phyloP scores from a whole-genome alignment of 2,113 vertebrate species.

The Malaclemys terrapin region DNA sequence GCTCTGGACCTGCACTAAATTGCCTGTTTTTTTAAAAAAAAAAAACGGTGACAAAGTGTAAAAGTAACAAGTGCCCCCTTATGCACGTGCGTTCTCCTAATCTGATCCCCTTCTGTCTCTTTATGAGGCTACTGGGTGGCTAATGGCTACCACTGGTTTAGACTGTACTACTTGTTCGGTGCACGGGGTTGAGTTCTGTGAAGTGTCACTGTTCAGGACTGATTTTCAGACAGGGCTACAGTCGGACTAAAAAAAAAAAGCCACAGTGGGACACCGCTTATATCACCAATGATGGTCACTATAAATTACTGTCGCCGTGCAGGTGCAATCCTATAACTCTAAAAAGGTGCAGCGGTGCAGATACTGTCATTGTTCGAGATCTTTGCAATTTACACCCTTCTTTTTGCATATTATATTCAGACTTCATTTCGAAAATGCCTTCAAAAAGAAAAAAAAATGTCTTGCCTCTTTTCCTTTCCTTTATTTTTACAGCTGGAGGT shows the following conservation, averaged over 20 bases:
- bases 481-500: conserved; percentile 14
- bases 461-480: background rate
- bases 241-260: background rate
- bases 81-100: conserved; percentile 67
- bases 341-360: no score
- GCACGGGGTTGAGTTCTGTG: conserved; percentile 43
- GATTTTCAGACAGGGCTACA: conserved; percentile 52
- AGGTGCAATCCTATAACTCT: conserved; percentile 38
- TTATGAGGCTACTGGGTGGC: conserved; percentile 76
- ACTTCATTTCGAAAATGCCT: background rate
- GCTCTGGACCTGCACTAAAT: conserved; percentile 54
- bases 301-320: background rate
- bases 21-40: conserved; percentile 62
- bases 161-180: background rate
- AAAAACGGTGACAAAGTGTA: conserved; percentile 71
- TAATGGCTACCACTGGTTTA: conserved; percentile 30
- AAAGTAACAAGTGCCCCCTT: conserved; percentile 75
- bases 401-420: background rate
- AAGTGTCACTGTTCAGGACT: conserved; percentile 1
- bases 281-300: background rate
- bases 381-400: background rate
- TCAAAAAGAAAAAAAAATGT: background rate
- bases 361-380: background rate
- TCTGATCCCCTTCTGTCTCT: conserved; percentile 66
- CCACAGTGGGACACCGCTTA: background rate